Conservation (phyloP, 2,113 vertebrate genomes). For the Cephalophus harveyi region DNA sequence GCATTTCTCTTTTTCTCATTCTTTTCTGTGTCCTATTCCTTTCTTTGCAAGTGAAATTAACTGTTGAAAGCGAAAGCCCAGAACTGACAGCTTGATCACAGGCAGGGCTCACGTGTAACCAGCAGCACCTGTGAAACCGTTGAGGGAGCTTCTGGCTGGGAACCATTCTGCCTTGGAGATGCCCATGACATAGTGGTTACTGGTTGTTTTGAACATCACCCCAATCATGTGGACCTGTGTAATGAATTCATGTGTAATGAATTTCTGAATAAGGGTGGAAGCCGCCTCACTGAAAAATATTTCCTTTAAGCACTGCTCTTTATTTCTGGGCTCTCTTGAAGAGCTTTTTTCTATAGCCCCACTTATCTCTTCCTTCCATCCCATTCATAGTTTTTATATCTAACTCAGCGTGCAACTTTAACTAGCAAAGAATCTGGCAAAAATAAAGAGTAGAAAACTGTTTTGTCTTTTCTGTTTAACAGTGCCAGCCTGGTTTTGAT, state of each 20-base stretch:
- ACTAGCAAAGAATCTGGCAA: background rate
- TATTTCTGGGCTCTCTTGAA: background rate
- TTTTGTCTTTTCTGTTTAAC: background rate
- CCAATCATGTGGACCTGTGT: background rate
- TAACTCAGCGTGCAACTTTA: background rate
- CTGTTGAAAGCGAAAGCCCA: background rate
- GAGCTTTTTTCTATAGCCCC: background rate
- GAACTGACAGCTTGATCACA: background rate
- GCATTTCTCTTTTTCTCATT: background rate
- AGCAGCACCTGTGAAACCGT: accelerated
- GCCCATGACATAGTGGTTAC: accelerated
- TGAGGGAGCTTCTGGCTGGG: background rate
- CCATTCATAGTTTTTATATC: background rate
- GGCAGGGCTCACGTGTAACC: background rate
- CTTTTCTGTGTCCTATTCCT: background rate
- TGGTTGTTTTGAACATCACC: background rate
- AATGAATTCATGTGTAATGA: too few species aligned
- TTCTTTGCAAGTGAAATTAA: background rate
- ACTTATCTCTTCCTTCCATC: background rate
- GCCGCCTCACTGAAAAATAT: background rate
- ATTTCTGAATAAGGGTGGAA: background rate
- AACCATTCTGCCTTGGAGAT: background rate
- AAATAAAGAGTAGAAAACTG: background rate
- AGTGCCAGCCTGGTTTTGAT: background rate
- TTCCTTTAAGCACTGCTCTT: background rate